Evolutionary conservation across 2,113 vertebrate genomes (phyloP), one percentile per base, ranked within the genome.

Genomic region (Eudyptes chrysolophus): DNA sequence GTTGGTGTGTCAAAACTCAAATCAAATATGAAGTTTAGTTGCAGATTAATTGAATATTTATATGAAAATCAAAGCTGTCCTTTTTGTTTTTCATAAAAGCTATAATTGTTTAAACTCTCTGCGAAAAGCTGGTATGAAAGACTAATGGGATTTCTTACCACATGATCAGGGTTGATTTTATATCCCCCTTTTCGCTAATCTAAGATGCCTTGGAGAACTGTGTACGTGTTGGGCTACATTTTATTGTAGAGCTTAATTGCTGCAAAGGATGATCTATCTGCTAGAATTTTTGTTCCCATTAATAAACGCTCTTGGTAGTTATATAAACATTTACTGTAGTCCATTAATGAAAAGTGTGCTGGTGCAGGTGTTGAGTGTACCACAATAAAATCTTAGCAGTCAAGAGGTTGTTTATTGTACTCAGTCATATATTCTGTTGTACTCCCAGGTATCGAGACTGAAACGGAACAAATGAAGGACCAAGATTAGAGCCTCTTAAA

Each of bases 291-390:
- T 97, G 19, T 89, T 95, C 89, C 25, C n/a, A 57, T 94, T 77
- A 74, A 82, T 82, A 92, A 95, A 94, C 34, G 90, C 84, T 97
- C 93, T 70, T 97, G 61, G 68, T 93, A 88, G 61, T 91, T 96
- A 81, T 89, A 95, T 94, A 94, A 98, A 89, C 70, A 90, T 94
- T 97, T 97, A 92, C 83, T 71, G 72, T 92, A 94, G 57, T 66
- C 94, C 65, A 71, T 95, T 95, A 96, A 87, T 80, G 75, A 87
- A 90, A 90, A 96, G 81, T 81, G 9, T 82, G 46, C 77, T 94
- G 30, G 40, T 91, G n/a, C 90, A 97, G 97, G 96, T 89, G 94
- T 40, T 96, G 92, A 97, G 74, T 82, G 90, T 85, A 49, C 51
- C 66, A 96, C 71, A 69, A 51, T 90, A 87, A 96, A 96, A 94